These are phyloP conservation scores for Leptobrachium leishanense DNA, from an alignment of 2,113 vertebrate species.

Conservation along the genomic window DNA sequence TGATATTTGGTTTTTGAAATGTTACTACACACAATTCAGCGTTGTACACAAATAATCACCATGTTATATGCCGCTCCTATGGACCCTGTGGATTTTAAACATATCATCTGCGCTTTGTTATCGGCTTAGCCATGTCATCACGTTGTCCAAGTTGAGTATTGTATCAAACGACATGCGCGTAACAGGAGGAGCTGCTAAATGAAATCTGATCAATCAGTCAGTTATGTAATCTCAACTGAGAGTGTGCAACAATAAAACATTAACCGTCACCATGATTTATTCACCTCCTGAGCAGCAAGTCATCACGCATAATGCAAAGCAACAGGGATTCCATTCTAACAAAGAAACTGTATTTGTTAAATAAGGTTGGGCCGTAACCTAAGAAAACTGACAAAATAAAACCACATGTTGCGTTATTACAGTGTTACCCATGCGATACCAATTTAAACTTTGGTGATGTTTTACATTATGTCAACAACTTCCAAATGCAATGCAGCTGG, in stretches of 20 bases:
- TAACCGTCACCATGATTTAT: conserved; percentile 42
- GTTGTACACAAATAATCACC: background rate
- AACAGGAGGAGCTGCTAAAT: conserved; percentile 11
- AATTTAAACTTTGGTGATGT: conserved; percentile 44
- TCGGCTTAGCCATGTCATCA: conserved; percentile 35
- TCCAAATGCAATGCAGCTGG: conserved; percentile 43
- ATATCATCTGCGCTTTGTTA: conserved; percentile 32
- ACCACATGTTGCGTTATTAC: conserved; percentile 43
- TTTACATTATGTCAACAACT: conserved; percentile 46
- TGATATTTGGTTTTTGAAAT: background rate
- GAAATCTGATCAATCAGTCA: conserved; percentile 37
- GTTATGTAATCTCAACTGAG: conserved; percentile 24
- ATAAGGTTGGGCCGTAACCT: conserved; percentile 28
- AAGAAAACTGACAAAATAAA: conserved; percentile 44
- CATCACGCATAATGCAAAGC: conserved; percentile 37
- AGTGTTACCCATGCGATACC: conserved; percentile 41
- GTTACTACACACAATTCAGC: background rate
- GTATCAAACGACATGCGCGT: conserved; percentile 29
- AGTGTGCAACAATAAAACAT: conserved; percentile 33
- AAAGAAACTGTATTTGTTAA: conserved; percentile 31
- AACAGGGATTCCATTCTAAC: conserved; percentile 35
- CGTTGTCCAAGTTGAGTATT: conserved; percentile 15
- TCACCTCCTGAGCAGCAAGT: conserved; percentile 33
- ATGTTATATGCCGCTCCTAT: background rate
- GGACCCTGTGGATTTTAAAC: background rate